phyloP scores from a whole-genome alignment of 2,113 vertebrate genomes.

The Platanista minor region DNA sequence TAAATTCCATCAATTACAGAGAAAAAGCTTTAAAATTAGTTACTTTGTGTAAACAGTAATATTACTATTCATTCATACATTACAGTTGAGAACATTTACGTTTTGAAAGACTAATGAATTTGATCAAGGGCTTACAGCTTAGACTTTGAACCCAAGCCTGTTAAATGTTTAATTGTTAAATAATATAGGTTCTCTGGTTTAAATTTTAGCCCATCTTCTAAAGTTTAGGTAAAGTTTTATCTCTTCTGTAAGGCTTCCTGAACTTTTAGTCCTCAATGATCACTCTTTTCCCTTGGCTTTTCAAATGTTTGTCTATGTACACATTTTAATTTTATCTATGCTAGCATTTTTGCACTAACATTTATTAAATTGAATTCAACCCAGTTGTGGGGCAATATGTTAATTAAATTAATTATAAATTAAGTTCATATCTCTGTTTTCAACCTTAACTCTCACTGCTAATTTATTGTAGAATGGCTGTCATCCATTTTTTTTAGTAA shows the following conservation, averaged over 20 bases:
- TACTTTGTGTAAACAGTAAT: not conserved
- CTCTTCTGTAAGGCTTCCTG: not conserved
- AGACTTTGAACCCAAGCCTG: not conserved
- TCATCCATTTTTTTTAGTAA: not conserved
- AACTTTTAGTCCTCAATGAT: not conserved
- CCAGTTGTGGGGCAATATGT: not conserved
- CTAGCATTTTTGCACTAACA: not conserved
- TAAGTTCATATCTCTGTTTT: not conserved
- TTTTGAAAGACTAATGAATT: constrained; percentile 35
- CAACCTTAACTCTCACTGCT: not conserved
- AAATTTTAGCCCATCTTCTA: not conserved
- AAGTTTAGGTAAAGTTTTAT: not conserved
- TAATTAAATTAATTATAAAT: constrained; percentile 17
- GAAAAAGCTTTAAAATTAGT: constrained; percentile 12
- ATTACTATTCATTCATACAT: not conserved
- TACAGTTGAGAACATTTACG: not conserved
- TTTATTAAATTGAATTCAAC: not conserved
- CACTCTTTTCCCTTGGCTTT: not conserved
- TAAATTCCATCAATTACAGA: not conserved
- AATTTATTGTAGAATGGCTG: not conserved
- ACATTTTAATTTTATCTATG: not conserved
- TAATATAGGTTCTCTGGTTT: not conserved
- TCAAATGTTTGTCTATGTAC: not conserved
- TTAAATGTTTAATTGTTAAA: constrained; percentile 23
- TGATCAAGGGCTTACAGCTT: not conserved